These are phyloP conservation scores for Vespertilio murinus DNA, from an alignment of 2,797 vertebrate species.

Conservation along the genomic window DNA sequence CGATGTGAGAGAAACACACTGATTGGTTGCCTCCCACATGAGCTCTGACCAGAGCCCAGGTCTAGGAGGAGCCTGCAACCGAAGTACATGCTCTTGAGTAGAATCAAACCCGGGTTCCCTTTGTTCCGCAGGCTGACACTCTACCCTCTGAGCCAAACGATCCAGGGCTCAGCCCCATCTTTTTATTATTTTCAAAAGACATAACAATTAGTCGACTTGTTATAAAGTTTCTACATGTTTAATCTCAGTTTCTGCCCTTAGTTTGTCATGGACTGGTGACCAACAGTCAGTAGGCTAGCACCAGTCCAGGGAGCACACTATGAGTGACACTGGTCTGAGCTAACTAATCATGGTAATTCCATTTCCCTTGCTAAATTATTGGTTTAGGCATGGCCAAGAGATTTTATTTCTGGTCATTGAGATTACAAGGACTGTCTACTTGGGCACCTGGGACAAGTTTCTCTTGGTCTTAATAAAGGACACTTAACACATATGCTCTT, in stretches of 20 bases:
- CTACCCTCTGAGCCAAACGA: too few relatives aligned
- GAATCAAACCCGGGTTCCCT: too few relatives aligned
- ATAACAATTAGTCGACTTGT: conserved; percentile 3
- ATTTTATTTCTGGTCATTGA: background rate
- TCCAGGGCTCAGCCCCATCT: background rate
- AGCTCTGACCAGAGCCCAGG: too few relatives aligned
- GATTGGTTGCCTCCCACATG: too few relatives aligned
- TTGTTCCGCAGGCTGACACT: too few relatives aligned
- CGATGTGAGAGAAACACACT: too few relatives aligned
- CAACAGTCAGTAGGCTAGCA: conserved; percentile 42
- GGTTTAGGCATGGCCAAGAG: background rate
- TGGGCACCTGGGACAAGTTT: background rate
- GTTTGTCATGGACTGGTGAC: background rate
- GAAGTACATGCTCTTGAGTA: too few relatives aligned
- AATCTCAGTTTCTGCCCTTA: background rate
- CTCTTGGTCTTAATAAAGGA: conserved; percentile 30
- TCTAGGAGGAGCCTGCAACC: too few relatives aligned
- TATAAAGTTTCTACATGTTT: conserved; percentile 43
- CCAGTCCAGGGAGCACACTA: background rate
- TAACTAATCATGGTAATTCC: conserved; percentile 4
- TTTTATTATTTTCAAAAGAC: conserved; percentile 34
- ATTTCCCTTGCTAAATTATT: conserved; percentile 29
- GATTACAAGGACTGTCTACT: background rate
- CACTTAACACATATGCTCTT: background rate
- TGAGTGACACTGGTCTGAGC: background rate